Evolutionary conservation across 23 tunicate species (phyloP).

Genomic region (Ascidia mentula): DNA sequence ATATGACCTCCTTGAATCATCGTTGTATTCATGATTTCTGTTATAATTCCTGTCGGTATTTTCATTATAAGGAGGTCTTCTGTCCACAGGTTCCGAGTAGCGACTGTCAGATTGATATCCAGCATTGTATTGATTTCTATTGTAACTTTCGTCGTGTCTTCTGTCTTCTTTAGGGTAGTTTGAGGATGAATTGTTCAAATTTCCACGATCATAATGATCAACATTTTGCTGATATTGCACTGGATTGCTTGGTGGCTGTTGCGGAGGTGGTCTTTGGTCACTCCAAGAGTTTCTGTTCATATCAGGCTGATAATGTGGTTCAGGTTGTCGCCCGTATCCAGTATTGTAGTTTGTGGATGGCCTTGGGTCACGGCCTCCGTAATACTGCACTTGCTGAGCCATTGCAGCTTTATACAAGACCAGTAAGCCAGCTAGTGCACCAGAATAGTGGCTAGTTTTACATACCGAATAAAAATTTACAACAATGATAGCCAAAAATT

Average conservation of each 20-base stretch:
- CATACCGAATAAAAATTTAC: no score
- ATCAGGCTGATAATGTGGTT: neutral
- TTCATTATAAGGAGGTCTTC: neutral
- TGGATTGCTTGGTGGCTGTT: neutral
- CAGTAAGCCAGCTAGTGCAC: no score
- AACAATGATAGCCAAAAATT: no score
- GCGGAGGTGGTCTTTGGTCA: slow-evolving; percentile 5
- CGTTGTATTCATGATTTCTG: neutral
- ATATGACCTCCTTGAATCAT: neutral
- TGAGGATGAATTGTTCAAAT: neutral
- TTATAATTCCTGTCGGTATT: neutral
- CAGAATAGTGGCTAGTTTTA: no score
- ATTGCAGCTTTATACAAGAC: neutral
- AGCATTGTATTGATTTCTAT: neutral
- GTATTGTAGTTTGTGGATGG: neutral
- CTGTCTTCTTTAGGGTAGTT: neutral
- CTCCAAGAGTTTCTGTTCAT: slow-evolving; percentile 15
- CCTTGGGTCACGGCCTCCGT: slow-evolving; percentile 7
- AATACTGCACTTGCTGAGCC: slow-evolving; percentile 14
- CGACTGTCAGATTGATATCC: neutral
- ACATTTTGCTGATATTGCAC: neutral
- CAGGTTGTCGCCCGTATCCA: neutral
- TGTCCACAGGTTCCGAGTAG: neutral
- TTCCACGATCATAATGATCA: neutral
- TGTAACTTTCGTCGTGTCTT: neutral